phyloP scores from a whole-genome alignment of 2,797 vertebrate genomes.

The Eptatretus atami region DNA sequence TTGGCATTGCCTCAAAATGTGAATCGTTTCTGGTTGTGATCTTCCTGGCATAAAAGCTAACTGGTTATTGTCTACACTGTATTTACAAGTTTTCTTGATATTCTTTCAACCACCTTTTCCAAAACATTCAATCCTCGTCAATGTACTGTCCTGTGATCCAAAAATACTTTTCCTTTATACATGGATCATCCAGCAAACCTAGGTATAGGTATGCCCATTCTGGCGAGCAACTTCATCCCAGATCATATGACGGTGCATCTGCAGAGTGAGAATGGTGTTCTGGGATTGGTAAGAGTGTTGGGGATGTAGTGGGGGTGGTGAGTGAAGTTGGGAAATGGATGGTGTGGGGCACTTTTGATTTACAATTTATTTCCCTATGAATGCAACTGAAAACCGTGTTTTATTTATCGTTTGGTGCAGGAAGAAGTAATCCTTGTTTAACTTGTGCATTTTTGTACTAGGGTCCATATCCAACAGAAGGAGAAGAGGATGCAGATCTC shows the following conservation, averaged over 20 bases:
- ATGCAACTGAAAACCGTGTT: too few relatives aligned
- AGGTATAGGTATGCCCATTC: slow-evolving; percentile 77
- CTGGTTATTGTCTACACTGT: too few relatives aligned
- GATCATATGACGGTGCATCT: slow-evolving; percentile 66
- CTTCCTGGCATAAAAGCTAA: too few relatives aligned
- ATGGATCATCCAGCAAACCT: slow-evolving; percentile 36
- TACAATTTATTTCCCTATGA: too few relatives aligned
- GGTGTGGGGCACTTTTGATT: too few relatives aligned
- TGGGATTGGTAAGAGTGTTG: slow-evolving; percentile 48
- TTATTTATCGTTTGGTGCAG: background rate
- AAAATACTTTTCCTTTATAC: slow-evolving; percentile 13
- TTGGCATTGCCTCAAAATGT: too few relatives aligned
- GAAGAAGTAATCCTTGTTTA: slow-evolving; percentile 5
- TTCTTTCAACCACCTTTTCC: background rate
- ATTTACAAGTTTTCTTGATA: too few relatives aligned
- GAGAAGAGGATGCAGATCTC: slow-evolving; percentile 56
- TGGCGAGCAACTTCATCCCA: slow-evolving; percentile 91
- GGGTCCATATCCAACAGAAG: slow-evolving; percentile 67
- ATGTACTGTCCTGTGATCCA: background rate
- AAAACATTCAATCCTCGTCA: background rate
- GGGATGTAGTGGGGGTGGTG: too few relatives aligned
- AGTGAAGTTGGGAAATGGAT: too few relatives aligned
- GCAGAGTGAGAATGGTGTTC: slow-evolving; percentile 89
- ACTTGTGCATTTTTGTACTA: slow-evolving; percentile 13
- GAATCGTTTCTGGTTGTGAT: too few relatives aligned